Conservation (phyloP, 2,888 invertebrate genomes). For the Erebia epiphron region DNA sequence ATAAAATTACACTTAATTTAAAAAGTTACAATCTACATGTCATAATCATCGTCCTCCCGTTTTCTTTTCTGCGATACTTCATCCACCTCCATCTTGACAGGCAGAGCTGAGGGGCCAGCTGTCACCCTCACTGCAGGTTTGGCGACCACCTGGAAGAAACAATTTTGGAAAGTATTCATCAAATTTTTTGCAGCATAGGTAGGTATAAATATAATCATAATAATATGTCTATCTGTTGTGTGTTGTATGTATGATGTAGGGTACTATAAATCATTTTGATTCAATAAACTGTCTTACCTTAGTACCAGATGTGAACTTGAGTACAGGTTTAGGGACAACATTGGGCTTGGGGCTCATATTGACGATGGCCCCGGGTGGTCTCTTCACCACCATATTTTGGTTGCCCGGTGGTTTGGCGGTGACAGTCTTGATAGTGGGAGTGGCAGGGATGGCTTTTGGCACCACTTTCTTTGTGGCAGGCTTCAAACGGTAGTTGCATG, state of each 20-base stretch:
- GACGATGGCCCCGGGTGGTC: slow-evolving; percentile 71
- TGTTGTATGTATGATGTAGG: too few relatives aligned
- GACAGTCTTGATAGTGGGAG: slow-evolving; percentile 63
- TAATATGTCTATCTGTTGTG: too few relatives aligned
- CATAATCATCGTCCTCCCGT: slow-evolving; percentile 86
- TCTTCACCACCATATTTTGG: slow-evolving; percentile 79
- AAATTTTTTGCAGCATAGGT: too few relatives aligned
- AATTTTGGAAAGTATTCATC: background rate
- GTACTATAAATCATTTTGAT: too few relatives aligned
- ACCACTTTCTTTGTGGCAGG: slow-evolving; percentile 78
- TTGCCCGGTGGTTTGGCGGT: slow-evolving; percentile 64
- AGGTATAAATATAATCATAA: too few relatives aligned
- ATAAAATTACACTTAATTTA: slow-evolving; percentile 7
- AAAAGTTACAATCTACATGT: slow-evolving; percentile 51
- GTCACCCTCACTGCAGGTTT: slow-evolving; percentile 76
- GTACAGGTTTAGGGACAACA: slow-evolving; percentile 89
- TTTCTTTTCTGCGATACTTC: slow-evolving; percentile 84
- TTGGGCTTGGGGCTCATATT: slow-evolving; percentile 86
- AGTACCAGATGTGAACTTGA: slow-evolving; percentile 86
- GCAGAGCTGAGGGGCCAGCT: slow-evolving; percentile 64
- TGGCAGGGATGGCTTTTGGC: slow-evolving; percentile 55
- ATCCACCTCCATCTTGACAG: slow-evolving; percentile 84
- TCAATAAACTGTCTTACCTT: slow-evolving; percentile 57
- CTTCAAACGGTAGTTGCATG: slow-evolving; percentile 90
- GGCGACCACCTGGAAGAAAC: slow-evolving; percentile 61